These are phyloP conservation scores for Clostera curtula DNA, from an alignment of 2,888 invertebrate genomes.

Conservation along the genomic window DNA sequence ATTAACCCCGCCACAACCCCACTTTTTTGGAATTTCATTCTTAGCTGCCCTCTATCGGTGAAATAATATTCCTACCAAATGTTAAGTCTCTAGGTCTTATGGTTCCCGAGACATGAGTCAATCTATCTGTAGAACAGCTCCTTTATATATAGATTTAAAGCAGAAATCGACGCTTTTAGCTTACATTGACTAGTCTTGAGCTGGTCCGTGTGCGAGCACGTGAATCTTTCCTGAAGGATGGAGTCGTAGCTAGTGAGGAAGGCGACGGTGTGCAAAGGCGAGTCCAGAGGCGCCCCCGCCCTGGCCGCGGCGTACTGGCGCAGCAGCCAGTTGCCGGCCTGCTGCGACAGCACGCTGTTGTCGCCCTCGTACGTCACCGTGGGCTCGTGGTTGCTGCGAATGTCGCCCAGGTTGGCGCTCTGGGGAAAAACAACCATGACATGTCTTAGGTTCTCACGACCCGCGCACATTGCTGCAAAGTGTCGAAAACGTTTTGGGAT, in stretches of 20 bases:
- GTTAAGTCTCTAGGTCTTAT: too few species aligned
- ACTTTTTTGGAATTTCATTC: too few species aligned
- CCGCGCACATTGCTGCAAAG: too few species aligned
- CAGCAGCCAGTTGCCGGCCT: constrained; percentile 90
- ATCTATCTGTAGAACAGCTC: too few species aligned
- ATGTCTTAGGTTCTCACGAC: too few species aligned
- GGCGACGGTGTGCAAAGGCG: constrained; percentile 82
- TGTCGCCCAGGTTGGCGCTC: constrained; percentile 88
- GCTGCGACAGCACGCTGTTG: constrained; percentile 93
- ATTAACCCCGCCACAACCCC: too few species aligned
- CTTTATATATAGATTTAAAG: too few species aligned
- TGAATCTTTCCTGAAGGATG: constrained; percentile 29
- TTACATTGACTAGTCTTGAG: constrained; percentile 49
- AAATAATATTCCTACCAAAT: too few species aligned
- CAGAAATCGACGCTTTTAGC: too few species aligned
- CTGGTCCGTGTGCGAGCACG: constrained; percentile 30
- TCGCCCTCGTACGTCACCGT: constrained; percentile 95
- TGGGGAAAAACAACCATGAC: constrained; percentile 32
- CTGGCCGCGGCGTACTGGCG: constrained; percentile 76
- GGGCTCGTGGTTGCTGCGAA: constrained; percentile 91
- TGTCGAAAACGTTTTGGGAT: too few species aligned
- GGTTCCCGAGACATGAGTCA: too few species aligned
- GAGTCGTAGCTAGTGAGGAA: constrained; percentile 69
- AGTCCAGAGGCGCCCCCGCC: constrained; percentile 60
- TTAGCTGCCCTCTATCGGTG: too few species aligned